Percentiles rank a stretch among this genome's conserved stretches.
Evolutionary conservation across 2,888 invertebrate genomes (phyloP).

Genomic region (Icerya purchasi): DNA sequence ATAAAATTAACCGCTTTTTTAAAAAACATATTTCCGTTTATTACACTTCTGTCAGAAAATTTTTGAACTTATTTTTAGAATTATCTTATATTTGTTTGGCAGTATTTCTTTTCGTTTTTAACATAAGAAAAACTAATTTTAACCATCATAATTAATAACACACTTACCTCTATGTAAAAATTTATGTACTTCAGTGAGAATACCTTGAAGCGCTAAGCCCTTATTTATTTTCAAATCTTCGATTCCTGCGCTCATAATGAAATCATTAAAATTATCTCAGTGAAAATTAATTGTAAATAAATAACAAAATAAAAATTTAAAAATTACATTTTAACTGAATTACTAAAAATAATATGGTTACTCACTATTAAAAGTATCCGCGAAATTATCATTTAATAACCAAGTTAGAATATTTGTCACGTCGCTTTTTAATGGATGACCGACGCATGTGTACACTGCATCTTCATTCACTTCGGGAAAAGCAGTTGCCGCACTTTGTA

Average conservation of each 20-base stretch:
- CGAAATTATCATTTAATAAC: constrained; percentile 57
- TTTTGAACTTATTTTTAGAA: not conserved
- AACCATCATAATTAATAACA: not conserved
- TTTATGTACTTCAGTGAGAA: constrained; percentile 72
- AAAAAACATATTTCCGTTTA: too few species aligned
- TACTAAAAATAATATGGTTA: constrained; percentile 3
- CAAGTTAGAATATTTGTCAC: constrained; percentile 72
- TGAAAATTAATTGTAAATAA: too few species aligned
- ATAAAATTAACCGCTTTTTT: too few species aligned
- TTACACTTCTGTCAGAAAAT: too few species aligned
- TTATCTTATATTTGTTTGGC: too few species aligned
- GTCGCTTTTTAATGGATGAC: constrained; percentile 78
- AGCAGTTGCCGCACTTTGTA: constrained; percentile 90
- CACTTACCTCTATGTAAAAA: constrained; percentile 67
- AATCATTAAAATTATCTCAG: too few species aligned
- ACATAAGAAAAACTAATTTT: not conserved
- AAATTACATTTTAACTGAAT: too few species aligned
- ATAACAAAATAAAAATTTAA: too few species aligned
- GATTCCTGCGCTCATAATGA: too few species aligned
- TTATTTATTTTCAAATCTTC: constrained; percentile 66
- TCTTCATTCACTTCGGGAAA: constrained; percentile 72
- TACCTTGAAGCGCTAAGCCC: constrained; percentile 81
- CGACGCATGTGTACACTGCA: constrained; percentile 86
- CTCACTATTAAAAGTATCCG: constrained; percentile 51
- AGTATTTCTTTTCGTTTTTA: not conserved